A percentile compares a stretch with the other conserved stretches of the same genome.
phyloP scores from a whole-genome alignment of 2,113 vertebrate species.

The Sinocyclocheilus anophthalmus region DNA sequence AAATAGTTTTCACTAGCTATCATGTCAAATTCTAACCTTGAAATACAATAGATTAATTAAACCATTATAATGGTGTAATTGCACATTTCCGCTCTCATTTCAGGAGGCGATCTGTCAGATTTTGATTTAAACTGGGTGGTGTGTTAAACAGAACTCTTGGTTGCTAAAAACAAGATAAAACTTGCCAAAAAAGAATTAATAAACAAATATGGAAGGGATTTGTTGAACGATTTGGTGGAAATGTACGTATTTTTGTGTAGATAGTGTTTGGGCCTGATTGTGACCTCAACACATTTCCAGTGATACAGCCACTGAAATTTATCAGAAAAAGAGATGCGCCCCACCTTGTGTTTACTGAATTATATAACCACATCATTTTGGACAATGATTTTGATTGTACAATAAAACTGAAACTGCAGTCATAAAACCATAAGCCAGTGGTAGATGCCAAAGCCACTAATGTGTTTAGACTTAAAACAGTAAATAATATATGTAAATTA shows the following conservation, averaged over 20 bases:
- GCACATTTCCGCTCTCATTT: neutral
- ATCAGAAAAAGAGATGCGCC: neutral
- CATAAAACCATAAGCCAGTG: neutral
- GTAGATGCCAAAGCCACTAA: neutral
- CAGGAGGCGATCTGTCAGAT: neutral
- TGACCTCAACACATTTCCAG: neutral
- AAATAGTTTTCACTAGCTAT: neutral
- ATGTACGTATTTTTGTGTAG: neutral
- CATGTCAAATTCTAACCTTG: neutral
- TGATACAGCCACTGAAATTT: neutral
- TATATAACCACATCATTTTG: too few relatives aligned
- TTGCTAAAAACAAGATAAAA: neutral
- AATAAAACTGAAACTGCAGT: neutral
- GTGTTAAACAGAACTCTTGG: neutral
- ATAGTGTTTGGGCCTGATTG: neutral
- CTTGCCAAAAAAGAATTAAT: too few relatives aligned
- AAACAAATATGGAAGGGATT: too few relatives aligned
- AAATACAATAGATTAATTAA: neutral
- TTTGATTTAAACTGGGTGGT: neutral
- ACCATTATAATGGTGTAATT: neutral
- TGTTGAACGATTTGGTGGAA: neutral
- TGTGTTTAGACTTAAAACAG: too few relatives aligned
- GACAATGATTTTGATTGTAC: neutral
- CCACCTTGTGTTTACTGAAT: neutral
- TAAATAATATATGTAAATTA: too few relatives aligned